A percentile compares a stretch with the other conserved stretches of the same genome.
Evolutionary conservation across 2,113 vertebrate species (phyloP).

Genomic region (Charina bottae): DNA sequence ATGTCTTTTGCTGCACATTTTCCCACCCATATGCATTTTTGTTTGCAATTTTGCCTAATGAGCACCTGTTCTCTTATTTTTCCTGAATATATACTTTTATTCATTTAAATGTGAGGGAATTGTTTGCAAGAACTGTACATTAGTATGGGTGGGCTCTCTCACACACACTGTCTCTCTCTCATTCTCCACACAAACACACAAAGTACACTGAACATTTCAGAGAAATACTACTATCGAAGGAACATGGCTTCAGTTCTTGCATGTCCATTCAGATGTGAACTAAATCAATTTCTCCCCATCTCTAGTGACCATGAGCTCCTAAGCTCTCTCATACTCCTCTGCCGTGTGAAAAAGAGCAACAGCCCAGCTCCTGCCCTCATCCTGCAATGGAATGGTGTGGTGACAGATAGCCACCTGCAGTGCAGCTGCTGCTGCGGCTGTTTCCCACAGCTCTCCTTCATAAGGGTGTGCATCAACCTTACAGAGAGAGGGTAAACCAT

Average conservation of each 20-base stretch:
- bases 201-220: neutral
- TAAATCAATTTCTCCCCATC: neutral
- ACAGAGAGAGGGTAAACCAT: neutral
- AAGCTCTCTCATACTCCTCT: neutral
- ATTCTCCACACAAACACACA: neutral
- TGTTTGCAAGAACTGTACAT: neutral
- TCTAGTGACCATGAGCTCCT: neutral
- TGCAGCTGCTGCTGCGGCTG: neutral
- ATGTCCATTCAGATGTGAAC: neutral
- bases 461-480: neutral
- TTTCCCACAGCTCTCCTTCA: neutral
- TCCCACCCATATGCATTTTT: neutral
- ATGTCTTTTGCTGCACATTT: neutral
- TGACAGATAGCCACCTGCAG: neutral
- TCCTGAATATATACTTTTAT: neutral
- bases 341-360: neutral
- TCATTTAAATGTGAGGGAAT: neutral
- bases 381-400: neutral
- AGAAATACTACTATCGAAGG: neutral
- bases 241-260: neutral
- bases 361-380: neutral
- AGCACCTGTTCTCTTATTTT: neutral
- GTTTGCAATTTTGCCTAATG: neutral
- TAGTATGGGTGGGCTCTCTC: neutral
- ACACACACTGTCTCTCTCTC: neutral